Percentiles rank a stretch among this genome's conserved stretches.
phyloP scores from a whole-genome alignment of 2,888 invertebrate genomes.

The Chouioia cunea region DNA sequence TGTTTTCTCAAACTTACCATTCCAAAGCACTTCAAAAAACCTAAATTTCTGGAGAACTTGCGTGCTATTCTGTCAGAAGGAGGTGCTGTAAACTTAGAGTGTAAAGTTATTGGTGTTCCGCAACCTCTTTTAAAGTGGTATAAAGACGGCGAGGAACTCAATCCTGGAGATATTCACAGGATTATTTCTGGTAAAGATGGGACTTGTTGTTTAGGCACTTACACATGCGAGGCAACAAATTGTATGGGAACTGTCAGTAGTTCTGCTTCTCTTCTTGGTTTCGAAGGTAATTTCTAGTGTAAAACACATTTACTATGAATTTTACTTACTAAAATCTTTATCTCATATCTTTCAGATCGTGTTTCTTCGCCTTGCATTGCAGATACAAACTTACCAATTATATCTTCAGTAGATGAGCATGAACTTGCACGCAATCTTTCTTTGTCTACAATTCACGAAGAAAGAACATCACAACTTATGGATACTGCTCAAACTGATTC shows the following conservation, averaged over 20 bases:
- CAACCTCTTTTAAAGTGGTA: conserved; percentile 93
- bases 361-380: conserved; percentile 29
- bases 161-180: conserved; percentile 91
- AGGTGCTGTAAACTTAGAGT: conserved; percentile 91
- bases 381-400: conserved; percentile 21
- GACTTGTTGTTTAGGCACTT: conserved; percentile 89
- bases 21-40: conserved; percentile 90
- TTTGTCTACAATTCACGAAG: conserved; percentile 91
- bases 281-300: conserved; percentile 78
- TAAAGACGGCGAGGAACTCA: conserved; percentile 89
- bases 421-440: conserved; percentile 83
- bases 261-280: conserved; percentile 88
- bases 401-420: conserved; percentile 65
- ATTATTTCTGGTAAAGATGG: conserved; percentile 93
- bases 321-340: conserved; percentile 5
- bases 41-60: conserved; percentile 86
- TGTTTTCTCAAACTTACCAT: conserved; percentile 87
- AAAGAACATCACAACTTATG: conserved; percentile 88
- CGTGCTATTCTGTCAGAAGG: conserved; percentile 88
- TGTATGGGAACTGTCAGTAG: conserved; percentile 93
- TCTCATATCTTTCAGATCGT: conserved; percentile 36
- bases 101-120: conserved; percentile 92
- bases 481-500: conserved; percentile 83
- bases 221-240: conserved; percentile 90
- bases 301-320: conserved; percentile 7